Conservation (phyloP, 2,797 vertebrate species). For the Allobates femoralis region DNA sequence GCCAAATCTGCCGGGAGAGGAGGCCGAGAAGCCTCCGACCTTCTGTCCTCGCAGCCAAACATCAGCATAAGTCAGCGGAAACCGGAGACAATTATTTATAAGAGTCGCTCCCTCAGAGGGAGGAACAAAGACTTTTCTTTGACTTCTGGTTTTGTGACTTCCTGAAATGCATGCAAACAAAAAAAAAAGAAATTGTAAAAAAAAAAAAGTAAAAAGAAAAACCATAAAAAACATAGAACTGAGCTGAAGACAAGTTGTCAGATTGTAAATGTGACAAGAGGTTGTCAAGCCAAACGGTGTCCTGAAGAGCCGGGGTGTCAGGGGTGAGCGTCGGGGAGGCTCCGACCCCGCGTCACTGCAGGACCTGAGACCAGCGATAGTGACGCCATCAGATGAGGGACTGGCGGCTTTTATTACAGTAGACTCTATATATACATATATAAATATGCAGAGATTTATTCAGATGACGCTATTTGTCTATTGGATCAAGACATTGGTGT, state of each 20-base stretch:
- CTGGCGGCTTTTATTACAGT: constrained; percentile 84
- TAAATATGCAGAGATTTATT: constrained; percentile 85
- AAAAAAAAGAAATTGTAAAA: constrained; percentile 54
- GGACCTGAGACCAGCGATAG: constrained; percentile 71
- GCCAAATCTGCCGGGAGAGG: constrained; percentile 6
- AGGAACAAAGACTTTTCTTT: constrained; percentile 67
- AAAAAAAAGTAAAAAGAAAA: constrained; percentile 51
- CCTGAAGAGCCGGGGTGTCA: too few species aligned
- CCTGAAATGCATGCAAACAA: constrained; percentile 74
- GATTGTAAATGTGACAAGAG: constrained; percentile 28
- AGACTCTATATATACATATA: constrained; percentile 71
- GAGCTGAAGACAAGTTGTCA: constrained; percentile 39
- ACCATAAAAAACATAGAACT: constrained; percentile 65
- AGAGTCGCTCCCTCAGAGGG: constrained; percentile 53
- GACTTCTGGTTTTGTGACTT: constrained; percentile 73
- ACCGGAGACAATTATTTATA: constrained; percentile 53
- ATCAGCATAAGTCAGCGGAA: constrained; percentile 52
- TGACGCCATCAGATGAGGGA: constrained; percentile 71
- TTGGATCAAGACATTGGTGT: constrained; percentile 74
- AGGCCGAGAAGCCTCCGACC: constrained; percentile 16
- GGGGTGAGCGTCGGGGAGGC: too few species aligned
- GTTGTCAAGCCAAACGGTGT: constrained; percentile 69
- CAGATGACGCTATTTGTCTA: constrained; percentile 73
- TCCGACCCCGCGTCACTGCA: too few species aligned
- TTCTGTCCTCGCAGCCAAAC: constrained; percentile 68